Evolutionary conservation across 2,113 vertebrate species (phyloP).

Genomic region (Martes martes): DNA sequence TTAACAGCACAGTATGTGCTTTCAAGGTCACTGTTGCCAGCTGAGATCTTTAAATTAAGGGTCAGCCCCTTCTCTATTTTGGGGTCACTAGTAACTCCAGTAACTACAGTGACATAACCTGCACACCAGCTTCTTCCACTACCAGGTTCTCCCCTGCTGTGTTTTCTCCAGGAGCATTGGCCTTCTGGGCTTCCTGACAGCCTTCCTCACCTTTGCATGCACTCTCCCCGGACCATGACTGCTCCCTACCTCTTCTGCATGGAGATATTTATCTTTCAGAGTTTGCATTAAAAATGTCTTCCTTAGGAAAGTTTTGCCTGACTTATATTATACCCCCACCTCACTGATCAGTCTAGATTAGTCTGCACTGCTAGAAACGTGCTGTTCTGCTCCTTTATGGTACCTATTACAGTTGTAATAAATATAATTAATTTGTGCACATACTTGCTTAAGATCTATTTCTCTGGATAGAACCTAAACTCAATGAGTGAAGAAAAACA

Average conservation of each 20-base stretch:
- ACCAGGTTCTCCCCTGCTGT: neutral
- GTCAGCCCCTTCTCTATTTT: neutral
- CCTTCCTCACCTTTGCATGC: neutral
- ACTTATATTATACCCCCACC: neutral
- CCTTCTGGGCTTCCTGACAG: neutral
- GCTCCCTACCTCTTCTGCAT: neutral
- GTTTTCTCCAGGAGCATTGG: too few species aligned
- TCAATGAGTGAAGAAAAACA: neutral
- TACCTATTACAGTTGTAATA: neutral
- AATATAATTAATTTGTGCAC: neutral
- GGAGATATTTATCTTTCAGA: neutral
- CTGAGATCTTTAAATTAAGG: neutral
- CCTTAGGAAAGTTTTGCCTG: neutral
- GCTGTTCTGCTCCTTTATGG: neutral
- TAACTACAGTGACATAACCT: rapidly evolving
- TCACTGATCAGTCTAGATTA: neutral
- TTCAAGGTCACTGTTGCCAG: neutral
- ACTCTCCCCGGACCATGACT: neutral
- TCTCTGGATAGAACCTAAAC: neutral
- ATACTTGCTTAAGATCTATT: neutral
- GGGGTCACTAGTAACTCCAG: neutral
- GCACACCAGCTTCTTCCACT: neutral
- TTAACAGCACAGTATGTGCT: neutral
- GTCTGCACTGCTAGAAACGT: neutral
- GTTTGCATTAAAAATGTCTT: neutral